Conservation (phyloP, 2,888 invertebrate species). For the Tetramorium bicarinatum region DNA sequence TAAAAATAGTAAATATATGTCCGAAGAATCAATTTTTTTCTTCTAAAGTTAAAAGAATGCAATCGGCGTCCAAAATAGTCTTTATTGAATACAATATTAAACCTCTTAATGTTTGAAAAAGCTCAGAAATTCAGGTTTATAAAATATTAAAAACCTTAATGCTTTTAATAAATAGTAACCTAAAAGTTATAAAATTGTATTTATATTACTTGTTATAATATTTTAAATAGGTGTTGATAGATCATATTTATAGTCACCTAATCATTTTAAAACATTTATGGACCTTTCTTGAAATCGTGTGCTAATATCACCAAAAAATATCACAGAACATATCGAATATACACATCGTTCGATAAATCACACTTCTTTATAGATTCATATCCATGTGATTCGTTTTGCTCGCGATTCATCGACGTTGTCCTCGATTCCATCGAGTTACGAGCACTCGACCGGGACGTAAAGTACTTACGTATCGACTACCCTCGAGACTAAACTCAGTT, state of each 20-base stretch:
- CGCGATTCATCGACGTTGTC: conserved; percentile 48
- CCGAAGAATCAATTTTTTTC: not conserved
- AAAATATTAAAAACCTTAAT: not conserved
- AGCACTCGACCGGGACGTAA: conserved; percentile 42
- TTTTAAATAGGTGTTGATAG: not conserved
- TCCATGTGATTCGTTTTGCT: conserved; percentile 14
- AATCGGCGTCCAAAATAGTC: not conserved
- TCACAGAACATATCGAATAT: not conserved
- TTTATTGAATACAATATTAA: not conserved
- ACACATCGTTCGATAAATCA: conserved; percentile 13
- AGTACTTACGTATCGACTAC: conserved; percentile 61
- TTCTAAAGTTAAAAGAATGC: not conserved
- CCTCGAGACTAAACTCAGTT: conserved; percentile 52
- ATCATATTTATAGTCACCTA: not conserved
- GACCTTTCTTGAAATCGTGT: not conserved
- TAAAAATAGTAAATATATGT: not conserved
- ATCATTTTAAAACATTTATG: not conserved
- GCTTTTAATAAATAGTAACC: not conserved
- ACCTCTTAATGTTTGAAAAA: too few species aligned
- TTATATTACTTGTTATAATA: not conserved
- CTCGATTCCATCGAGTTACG: conserved; percentile 60
- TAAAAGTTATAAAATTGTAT: not conserved
- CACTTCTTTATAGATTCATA: conserved; percentile 22
- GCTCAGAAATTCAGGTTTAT: not conserved
- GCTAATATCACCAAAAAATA: not conserved